Conservation (phyloP, 1,140 invertebrate species). For the Rhopalosiphum maidis region DNA sequence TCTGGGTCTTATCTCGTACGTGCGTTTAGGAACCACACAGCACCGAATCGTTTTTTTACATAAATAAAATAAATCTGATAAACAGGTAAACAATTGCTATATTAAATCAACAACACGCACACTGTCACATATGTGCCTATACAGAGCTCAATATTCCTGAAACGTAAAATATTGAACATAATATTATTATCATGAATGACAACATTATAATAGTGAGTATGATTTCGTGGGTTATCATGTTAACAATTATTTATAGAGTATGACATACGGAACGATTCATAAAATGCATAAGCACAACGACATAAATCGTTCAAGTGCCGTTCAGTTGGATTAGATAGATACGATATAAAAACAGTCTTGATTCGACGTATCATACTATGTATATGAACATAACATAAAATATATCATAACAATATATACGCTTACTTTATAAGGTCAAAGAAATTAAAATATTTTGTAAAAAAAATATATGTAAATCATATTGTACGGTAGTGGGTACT, state of each 20-base stretch:
- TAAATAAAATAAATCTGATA: background rate
- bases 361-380: no score
- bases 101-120: slow-evolving; percentile 7
- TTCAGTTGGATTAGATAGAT: no score
- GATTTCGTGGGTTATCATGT: background rate
- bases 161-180: background rate
- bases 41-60: background rate
- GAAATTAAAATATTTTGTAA: no score
- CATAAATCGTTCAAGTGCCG: no score
- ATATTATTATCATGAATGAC: background rate
- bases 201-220: background rate
- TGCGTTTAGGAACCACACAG: background rate
- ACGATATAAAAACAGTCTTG: no score
- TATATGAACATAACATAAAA: no score
- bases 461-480: no score
- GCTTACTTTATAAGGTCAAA: no score
- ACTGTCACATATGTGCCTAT: background rate
- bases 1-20: background rate
- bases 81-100: slow-evolving; percentile 31
- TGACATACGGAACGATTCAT: background rate
- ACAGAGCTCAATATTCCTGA: background rate
- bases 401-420: no score
- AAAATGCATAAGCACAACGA: background rate
- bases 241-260: background rate
- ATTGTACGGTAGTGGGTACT: no score